phyloP scores from a whole-genome alignment of 2,113 vertebrate genomes.

The chimpanzee (Pan troglodytes) region DNA sequence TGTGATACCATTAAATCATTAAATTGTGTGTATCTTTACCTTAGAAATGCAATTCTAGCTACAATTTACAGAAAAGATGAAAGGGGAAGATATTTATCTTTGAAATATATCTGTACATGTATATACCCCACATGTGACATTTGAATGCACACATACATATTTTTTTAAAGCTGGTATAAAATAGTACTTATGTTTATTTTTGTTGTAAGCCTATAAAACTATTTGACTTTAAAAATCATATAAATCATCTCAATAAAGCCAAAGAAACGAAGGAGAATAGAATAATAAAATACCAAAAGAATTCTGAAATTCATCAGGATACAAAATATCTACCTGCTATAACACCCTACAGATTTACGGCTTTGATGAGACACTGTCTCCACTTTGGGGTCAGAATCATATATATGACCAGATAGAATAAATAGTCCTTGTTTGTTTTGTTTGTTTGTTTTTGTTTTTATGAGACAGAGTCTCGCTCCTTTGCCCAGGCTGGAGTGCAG shows the following conservation, averaged over 20 bases:
- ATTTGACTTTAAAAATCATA: neutral
- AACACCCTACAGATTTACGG: neutral
- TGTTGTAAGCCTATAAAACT: neutral
- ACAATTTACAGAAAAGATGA: neutral
- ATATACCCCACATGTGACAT: neutral
- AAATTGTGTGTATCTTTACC: too few species aligned
- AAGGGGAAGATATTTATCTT: neutral
- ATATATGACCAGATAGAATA: neutral
- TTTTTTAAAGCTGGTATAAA: neutral
- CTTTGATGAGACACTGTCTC: neutral
- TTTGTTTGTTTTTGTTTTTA: too few species aligned
- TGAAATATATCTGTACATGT: neutral
- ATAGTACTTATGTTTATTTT: neutral
- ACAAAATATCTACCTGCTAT: neutral
- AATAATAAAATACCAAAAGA: neutral
- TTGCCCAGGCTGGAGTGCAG: too few species aligned
- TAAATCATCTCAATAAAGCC: neutral
- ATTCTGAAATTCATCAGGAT: neutral
- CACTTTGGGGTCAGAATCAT: neutral
- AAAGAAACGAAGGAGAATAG: neutral
- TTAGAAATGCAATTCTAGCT: neutral
- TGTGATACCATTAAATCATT: too few species aligned
- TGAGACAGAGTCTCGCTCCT: too few species aligned
- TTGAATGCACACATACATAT: neutral
- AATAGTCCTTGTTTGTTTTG: too few species aligned